phyloP scores from a whole-genome alignment of 2,797 vertebrate genomes.

The Poeciliopsis turneri region DNA sequence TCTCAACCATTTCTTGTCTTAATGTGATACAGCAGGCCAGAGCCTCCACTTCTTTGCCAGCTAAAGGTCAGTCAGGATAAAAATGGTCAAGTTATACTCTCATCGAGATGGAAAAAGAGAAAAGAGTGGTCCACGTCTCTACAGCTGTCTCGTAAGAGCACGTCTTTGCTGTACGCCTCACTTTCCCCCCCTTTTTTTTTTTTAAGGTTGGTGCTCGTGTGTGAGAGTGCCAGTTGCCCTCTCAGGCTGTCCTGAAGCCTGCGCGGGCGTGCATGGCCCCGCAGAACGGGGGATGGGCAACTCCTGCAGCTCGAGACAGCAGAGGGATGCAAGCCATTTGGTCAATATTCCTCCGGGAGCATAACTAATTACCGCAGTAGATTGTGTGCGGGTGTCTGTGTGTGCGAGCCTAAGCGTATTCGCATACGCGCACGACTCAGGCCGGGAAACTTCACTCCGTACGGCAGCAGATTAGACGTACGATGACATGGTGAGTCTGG shows the following conservation, averaged over 20 bases:
- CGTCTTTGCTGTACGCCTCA: background rate
- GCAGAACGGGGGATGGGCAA: slow-evolving; percentile 58
- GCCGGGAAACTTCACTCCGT: background rate
- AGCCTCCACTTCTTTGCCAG: background rate
- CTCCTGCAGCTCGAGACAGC: slow-evolving; percentile 52
- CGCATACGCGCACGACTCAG: slow-evolving; percentile 1
- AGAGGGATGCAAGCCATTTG: slow-evolving; percentile 75
- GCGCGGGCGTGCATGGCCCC: slow-evolving; percentile 4
- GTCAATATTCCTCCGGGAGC: slow-evolving; percentile 75
- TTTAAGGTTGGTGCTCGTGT: background rate
- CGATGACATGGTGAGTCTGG: slow-evolving; percentile 20
- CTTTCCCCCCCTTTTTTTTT: background rate
- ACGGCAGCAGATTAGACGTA: slow-evolving; percentile 16
- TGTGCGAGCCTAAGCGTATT: slow-evolving; percentile 17
- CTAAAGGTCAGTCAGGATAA: too few species aligned
- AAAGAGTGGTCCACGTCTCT: background rate
- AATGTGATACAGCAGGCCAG: background rate
- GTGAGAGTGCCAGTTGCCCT: slow-evolving; percentile 17
- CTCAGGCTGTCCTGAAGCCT: slow-evolving; percentile 32
- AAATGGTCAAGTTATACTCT: background rate
- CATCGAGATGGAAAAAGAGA: background rate
- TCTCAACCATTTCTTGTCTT: background rate
- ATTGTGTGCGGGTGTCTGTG: slow-evolving; percentile 20
- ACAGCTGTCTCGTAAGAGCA: background rate
- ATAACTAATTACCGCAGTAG: slow-evolving; percentile 65